phyloP scores from a whole-genome alignment of 2,797 vertebrate species.

The Sylvia borin region DNA sequence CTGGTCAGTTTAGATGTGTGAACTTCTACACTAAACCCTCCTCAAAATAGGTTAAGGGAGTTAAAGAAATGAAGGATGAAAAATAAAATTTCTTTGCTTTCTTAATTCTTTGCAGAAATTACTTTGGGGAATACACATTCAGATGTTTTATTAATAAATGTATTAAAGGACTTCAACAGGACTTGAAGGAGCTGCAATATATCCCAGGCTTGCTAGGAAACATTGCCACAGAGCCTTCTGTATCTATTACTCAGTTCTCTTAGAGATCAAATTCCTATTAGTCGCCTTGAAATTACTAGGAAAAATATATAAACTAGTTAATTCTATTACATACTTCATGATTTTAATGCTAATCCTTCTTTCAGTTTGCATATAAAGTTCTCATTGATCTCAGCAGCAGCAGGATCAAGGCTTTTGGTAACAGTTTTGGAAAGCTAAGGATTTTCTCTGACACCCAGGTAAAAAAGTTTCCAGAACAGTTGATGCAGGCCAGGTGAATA shows the following conservation, averaged over 20 bases:
- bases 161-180: neutral
- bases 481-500: neutral
- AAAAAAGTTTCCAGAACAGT: neutral
- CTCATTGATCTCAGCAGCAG: conserved; percentile 4
- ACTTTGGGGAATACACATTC: neutral
- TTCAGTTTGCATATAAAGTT: neutral
- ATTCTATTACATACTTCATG: neutral
- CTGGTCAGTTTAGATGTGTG: neutral
- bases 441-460: neutral
- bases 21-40: neutral
- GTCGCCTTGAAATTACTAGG: neutral
- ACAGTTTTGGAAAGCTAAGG: neutral
- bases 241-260: neutral
- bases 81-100: neutral
- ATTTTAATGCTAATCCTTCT: conserved; percentile 4
- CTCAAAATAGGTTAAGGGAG: neutral
- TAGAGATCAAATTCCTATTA: neutral
- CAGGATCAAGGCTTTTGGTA: neutral
- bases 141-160: neutral
- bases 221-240: neutral
- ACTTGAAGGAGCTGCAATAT: neutral
- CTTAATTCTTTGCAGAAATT: neutral
- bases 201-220: neutral
- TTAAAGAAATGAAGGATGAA: neutral
- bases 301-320: neutral